A percentile compares a stretch with the other conserved stretches of the same genome.
Conservation (phyloP, 2,113 vertebrate genomes). For the Tonatia bakeri region DNA sequence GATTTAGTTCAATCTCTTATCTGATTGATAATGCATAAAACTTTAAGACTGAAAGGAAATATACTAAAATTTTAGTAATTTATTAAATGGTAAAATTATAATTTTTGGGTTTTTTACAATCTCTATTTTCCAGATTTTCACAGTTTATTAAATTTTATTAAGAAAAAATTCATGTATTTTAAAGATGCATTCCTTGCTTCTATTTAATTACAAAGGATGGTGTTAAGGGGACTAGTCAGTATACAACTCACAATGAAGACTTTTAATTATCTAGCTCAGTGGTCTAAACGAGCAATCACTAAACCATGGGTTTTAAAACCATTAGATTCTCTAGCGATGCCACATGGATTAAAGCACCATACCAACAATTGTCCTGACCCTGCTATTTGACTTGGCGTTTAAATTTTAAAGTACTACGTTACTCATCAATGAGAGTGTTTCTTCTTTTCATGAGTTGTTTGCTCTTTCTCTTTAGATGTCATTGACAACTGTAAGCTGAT, state of each 20-base stretch:
- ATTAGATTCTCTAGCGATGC: neutral
- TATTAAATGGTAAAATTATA: neutral
- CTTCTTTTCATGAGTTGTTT: slow-evolving; percentile 23
- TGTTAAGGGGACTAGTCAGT: neutral
- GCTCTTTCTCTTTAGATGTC: slow-evolving; percentile 83
- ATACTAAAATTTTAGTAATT: neutral
- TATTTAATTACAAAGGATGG: neutral
- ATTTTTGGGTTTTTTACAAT: neutral
- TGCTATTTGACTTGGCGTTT: neutral
- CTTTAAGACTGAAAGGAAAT: neutral
- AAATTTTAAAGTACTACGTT: neutral
- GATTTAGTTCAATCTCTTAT: neutral
- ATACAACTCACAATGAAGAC: neutral
- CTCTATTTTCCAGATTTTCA: neutral
- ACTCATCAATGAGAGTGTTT: neutral
- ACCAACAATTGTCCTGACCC: neutral
- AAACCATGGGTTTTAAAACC: neutral
- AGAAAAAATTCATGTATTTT: neutral
- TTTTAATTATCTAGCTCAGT: neutral
- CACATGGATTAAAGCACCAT: neutral
- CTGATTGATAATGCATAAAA: neutral
- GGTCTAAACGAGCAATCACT: neutral
- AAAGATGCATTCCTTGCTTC: neutral
- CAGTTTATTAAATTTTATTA: neutral
- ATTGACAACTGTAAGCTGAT: slow-evolving; percentile 96